Evolutionary conservation across 2,888 invertebrate genomes (phyloP), one percentile per base, ranked within the genome.

Genomic region (Rutpela maculata): DNA sequence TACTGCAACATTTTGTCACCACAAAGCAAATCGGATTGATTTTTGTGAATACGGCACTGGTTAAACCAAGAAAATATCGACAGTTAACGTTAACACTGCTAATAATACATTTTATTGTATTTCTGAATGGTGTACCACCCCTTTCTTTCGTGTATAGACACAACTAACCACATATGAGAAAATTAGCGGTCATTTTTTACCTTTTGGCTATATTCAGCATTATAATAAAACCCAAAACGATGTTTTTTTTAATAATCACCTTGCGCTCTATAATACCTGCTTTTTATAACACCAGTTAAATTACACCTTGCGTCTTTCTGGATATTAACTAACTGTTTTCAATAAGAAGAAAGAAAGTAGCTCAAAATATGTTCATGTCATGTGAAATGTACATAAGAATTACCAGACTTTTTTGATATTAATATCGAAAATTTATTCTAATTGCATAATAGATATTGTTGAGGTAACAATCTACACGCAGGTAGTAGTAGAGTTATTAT

Each of bases 171-270:
- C 65, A 69, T 63, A 63, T 35, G 67, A 69, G 56, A 74, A 68
- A 65, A 69, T 65, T 69, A 70, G 65, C 59, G 76, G 76, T 73
- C 76, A 72, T 35, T 73, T 73, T 65, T 68, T 76, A 63, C 68
- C 60, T 68, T 35, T 50, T 26, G 67, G 43, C n/a, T 19, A 11
- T 38, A 17, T 15, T 10, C 69, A 69, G 15, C 69, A 57, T 18
- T 55, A 56, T 69, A 56, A 56, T n/a, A 65, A 57, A 57, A 57
- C 17, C 57, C 15, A 65, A 65, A 43, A 43, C 65, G 38, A 17
- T 18, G 72, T 62, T 78, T 78, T 78, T 75, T 75, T 17, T 63
- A 55, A 56, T 62, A 43, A 62, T 35, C 56, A 65, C 60, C 19
- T 56, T 59, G 35, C 35, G 57, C 12, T 10, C 59, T 35, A n/a